A percentile compares a stretch with the other conserved stretches of the same genome.
These are phyloP conservation scores for Troides oblongomaculatus DNA, from an alignment of 2,888 invertebrate genomes.

Conservation along the genomic window DNA sequence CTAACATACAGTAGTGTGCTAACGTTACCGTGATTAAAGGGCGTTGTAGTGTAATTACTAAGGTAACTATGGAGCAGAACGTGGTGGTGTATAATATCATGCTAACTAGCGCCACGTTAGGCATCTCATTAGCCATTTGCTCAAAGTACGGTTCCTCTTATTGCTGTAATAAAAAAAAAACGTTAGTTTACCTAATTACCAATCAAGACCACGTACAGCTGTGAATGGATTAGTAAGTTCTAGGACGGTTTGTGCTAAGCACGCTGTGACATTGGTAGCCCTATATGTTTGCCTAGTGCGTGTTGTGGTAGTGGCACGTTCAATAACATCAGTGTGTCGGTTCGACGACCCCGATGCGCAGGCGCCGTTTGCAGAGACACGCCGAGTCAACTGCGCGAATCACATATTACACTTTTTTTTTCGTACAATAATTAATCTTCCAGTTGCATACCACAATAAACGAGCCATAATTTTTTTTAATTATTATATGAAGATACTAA, in stretches of 20 bases:
- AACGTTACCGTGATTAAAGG: too few species aligned
- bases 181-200: too few species aligned
- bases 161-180: too few species aligned
- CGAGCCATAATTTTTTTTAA: neutral
- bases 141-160: too few species aligned
- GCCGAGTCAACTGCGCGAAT: slow-evolving; percentile 48
- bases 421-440: slow-evolving; percentile 17
- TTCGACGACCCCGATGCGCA: slow-evolving; percentile 68
- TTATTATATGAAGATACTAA: neutral
- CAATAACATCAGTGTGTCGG: slow-evolving; percentile 70
- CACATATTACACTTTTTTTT: slow-evolving; percentile 37
- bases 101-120: too few species aligned
- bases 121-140: too few species aligned
- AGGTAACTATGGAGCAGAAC: too few species aligned
- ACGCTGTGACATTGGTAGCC: slow-evolving; percentile 15
- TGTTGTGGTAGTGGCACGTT: slow-evolving; percentile 39
- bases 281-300: slow-evolving; percentile 29
- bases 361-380: slow-evolving; percentile 63
- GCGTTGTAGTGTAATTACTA: too few species aligned
- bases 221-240: neutral
- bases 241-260: neutral
- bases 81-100: too few species aligned
- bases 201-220: neutral
- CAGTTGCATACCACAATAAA: neutral
- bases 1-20: too few species aligned